A percentile compares a stretch with the other conserved stretches of the same genome.
These are phyloP conservation scores for Meriones psammophilus DNA, from an alignment of 2,797 vertebrate species.

Conservation along the genomic window DNA sequence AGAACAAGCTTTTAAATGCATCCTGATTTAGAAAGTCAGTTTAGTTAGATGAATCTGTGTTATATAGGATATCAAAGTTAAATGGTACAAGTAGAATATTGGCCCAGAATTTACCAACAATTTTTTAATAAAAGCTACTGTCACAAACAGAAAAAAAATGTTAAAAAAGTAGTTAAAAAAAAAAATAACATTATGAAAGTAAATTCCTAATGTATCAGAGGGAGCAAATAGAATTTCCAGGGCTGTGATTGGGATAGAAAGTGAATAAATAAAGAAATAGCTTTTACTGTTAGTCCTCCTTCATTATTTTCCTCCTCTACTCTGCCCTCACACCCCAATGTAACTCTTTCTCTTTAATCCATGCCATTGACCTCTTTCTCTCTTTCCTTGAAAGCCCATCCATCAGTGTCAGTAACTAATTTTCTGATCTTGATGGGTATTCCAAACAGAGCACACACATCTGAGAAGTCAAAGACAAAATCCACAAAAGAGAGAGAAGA, in stretches of 20 bases:
- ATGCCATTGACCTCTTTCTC: background rate
- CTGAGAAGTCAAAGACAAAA: background rate
- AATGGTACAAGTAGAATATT: background rate
- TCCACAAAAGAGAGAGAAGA: background rate
- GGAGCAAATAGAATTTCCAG: background rate
- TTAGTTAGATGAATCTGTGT: background rate
- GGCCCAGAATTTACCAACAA: background rate
- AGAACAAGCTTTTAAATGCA: background rate
- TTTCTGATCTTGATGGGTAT: background rate
- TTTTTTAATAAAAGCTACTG: background rate
- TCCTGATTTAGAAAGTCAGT: background rate
- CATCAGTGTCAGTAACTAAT: background rate
- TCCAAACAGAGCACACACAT: background rate
- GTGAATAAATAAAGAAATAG: too few species aligned
- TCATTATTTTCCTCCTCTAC: background rate
- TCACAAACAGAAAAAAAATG: background rate
- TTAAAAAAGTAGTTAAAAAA: background rate
- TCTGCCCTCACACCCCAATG: background rate
- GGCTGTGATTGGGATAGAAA: too few species aligned
- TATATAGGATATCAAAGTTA: background rate
- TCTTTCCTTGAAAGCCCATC: background rate
- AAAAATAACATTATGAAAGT: background rate
- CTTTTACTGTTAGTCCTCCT: background rate
- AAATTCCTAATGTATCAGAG: background rate
- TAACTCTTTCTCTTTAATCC: background rate